Evolutionary conservation across 2,888 invertebrate species (phyloP).

Genomic region (Ypsolopha sequella): DNA sequence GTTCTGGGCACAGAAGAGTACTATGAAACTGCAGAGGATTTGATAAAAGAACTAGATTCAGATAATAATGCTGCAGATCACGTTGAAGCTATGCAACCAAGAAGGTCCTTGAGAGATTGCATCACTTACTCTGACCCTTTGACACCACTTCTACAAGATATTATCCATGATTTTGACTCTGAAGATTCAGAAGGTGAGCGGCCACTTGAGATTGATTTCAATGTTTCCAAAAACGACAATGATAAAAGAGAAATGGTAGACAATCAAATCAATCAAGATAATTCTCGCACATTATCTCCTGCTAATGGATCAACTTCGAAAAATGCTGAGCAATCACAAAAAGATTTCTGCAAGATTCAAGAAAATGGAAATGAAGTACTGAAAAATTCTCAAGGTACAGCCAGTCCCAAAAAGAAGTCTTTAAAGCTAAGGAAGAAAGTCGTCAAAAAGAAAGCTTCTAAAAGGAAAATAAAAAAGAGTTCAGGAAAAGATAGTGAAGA

Average conservation of each 20-base stretch:
- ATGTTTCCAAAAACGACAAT: not conserved
- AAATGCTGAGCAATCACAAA: not conserved
- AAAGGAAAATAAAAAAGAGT: constrained; percentile 13
- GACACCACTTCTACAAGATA: constrained; percentile 39
- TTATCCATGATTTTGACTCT: constrained; percentile 35
- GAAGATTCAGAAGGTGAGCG: not conserved
- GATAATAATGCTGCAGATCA: not conserved
- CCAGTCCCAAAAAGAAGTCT: not conserved
- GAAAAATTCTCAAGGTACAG: not conserved
- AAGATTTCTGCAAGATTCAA: not conserved
- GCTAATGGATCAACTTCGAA: not conserved
- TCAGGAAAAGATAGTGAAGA: not conserved
- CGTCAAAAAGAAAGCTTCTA: constrained; percentile 6
- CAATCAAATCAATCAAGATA: too few relatives aligned
- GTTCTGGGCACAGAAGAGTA: constrained; percentile 30
- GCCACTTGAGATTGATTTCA: constrained; percentile 30
- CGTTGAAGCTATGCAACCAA: constrained; percentile 4
- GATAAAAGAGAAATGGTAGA: not conserved
- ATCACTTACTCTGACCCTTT: constrained; percentile 40
- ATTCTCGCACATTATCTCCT: not conserved
- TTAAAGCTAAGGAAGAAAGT: constrained; percentile 14
- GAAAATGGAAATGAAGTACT: not conserved
- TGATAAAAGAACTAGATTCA: constrained; percentile 21
- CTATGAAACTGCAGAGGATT: constrained; percentile 41
- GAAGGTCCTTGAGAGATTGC: constrained; percentile 36